Conservation (phyloP, 2,113 vertebrate genomes). For the Ptilonorhynchus violaceus region DNA sequence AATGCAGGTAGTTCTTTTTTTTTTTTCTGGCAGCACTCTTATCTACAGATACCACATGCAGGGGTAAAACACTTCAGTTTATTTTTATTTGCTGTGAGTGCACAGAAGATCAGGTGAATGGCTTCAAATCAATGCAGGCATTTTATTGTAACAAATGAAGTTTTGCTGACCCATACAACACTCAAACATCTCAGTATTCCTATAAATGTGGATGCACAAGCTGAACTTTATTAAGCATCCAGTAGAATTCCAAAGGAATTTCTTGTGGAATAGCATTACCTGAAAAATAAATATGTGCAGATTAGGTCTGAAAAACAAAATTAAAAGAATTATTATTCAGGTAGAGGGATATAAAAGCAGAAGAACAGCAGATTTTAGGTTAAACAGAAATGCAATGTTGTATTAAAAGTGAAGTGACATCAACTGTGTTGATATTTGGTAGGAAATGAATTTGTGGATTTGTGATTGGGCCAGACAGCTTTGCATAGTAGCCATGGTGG, state of each 20-base stretch:
- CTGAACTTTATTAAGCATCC: not conserved
- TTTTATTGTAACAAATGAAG: not conserved
- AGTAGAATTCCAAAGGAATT: not conserved
- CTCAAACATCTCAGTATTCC: not conserved
- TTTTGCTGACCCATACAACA: not conserved
- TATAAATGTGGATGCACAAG: not conserved
- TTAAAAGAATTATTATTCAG: not conserved
- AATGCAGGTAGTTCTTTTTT: not conserved
- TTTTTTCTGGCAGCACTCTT: not conserved
- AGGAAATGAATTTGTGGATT: not conserved
- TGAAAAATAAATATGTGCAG: accelerated
- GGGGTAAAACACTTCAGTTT: not conserved
- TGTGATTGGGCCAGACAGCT: not conserved
- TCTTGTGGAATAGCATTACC: not conserved
- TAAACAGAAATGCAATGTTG: not conserved
- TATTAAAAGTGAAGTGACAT: not conserved
- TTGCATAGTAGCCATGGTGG: not conserved
- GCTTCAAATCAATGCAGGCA: not conserved
- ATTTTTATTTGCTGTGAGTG: not conserved
- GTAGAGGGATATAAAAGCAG: not conserved
- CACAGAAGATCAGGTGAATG: not conserved
- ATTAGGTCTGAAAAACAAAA: not conserved
- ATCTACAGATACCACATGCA: not conserved
- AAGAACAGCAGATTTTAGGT: not conserved
- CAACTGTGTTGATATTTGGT: not conserved